A percentile compares a stretch with the other conserved stretches of the same genome.
Conservation (phyloP, 2,797 vertebrate genomes). For the Etheostoma perlongum region DNA sequence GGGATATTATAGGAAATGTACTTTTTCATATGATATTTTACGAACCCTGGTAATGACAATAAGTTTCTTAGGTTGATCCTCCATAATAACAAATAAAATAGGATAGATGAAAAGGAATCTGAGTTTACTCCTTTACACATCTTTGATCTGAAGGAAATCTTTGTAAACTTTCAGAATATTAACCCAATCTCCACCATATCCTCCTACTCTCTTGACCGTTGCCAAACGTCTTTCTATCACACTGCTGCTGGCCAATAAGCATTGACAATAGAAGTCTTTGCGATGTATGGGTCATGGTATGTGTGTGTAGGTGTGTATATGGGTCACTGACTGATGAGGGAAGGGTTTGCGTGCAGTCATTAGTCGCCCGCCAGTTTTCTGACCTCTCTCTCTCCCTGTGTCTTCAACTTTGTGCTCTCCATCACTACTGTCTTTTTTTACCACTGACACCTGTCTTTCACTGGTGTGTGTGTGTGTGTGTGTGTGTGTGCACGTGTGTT, state of each 20-base stretch:
- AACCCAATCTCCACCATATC: constrained; percentile 6
- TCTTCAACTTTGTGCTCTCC: constrained; percentile 37
- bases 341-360: constrained; percentile 56
- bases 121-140: neutral
- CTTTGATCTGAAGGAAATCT: neutral
- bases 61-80: no score
- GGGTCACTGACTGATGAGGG: constrained; percentile 57
- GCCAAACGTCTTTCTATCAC: constrained; percentile 23
- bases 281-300: constrained; percentile 34
- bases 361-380: constrained; percentile 48
- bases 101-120: neutral
- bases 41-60: no score
- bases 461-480: constrained; percentile 9
- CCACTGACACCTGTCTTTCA: constrained; percentile 59
- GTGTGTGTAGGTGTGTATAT: constrained; percentile 25
- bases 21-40: no score
- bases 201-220: constrained; percentile 6
- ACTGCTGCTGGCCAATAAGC: constrained; percentile 1
- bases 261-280: constrained; percentile 31
- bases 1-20: no score
- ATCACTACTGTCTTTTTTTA: constrained; percentile 38
- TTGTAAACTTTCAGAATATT: no score
- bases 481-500: neutral
- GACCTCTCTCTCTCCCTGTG: constrained; percentile 30
- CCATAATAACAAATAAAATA: neutral